Evolutionary conservation across 1,140 invertebrate species (phyloP), one percentile per base, ranked within the genome.

Genomic region (Bombus difficillimus): DNA sequence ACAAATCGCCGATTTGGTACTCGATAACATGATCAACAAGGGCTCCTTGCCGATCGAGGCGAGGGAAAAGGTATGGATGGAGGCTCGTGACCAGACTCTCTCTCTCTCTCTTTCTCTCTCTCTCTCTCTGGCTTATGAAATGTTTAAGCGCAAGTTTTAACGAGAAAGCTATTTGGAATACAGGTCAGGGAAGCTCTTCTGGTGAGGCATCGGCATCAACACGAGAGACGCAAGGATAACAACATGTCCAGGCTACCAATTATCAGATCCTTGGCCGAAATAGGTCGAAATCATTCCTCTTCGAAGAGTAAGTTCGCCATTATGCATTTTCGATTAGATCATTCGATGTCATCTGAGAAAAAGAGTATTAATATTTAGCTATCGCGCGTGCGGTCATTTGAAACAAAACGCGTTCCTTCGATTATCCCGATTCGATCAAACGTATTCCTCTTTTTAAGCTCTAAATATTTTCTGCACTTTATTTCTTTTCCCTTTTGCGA

Each of bases 231-330:
- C 88, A 97, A 98, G 92, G 97, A 97, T 74, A 97, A 96, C 90
- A 96, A 96, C 89, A 97, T 98, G 96, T 98, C 98, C 47, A 96
- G 98, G 85, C 95, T 99, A 80, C 99, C 99, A 13, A 97, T 99
- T 77, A 99, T 99, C 89, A 96, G 99, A 88, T 99, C 99, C 15
- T 96, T 99, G 87, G 98, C 99, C 34, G 99, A 99, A 93, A 99
- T 99, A 92, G 98, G 99, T 89, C 97, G 97, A 89, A 99, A 99
- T 95, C 98, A 99, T 95, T 99, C 99, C 34, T 98, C 98, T 34
- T 98, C 98, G 72, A 98, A 98, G 97, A 99, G 98, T 98, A 96
- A 98, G 98, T 97, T 87, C 32, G 77, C 22, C 32, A 13, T 25
- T 3, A 9, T 22, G 25, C 66, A 72, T 34, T 18, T 43, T 72